Conservation (phyloP, 2,888 invertebrate genomes). For the Empis stercorea region DNA sequence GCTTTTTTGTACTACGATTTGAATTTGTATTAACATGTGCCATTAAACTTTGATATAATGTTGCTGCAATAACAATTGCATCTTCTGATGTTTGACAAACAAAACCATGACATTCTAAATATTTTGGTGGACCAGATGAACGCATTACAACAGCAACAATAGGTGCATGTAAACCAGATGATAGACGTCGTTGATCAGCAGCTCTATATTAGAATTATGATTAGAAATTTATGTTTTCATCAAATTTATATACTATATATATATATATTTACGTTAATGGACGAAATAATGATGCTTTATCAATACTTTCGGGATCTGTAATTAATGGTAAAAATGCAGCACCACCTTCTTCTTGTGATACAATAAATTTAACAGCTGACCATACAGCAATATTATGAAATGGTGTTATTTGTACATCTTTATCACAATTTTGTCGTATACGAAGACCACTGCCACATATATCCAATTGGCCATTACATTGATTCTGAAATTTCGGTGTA, state of each 20-base stretch:
- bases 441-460: constrained; percentile 48
- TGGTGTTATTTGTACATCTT: constrained; percentile 48
- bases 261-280: constrained; percentile 36
- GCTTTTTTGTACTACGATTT: constrained; percentile 33
- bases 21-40: constrained; percentile 55
- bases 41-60: constrained; percentile 77
- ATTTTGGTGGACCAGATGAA: constrained; percentile 56
- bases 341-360: constrained; percentile 47
- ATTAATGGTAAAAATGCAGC: constrained; percentile 72
- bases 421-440: constrained; percentile 35
- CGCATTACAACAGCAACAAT: constrained; percentile 86
- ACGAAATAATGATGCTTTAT: constrained; percentile 55
- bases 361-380: constrained; percentile 79
- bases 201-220: constrained; percentile 16
- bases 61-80: constrained; percentile 83
- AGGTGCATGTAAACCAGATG: constrained; percentile 55
- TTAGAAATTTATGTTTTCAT: neutral
- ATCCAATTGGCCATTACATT: constrained; percentile 19
- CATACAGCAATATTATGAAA: constrained; percentile 87
- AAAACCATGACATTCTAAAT: constrained; percentile 82
- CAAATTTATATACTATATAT: too few relatives aligned
- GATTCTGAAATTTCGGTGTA: neutral
- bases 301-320: constrained; percentile 66
- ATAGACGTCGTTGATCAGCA: constrained; percentile 31
- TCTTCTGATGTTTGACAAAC: constrained; percentile 82